Percentiles rank a stretch among this genome's conserved stretches.
Conservation (phyloP, 1,140 invertebrate genomes). For the Heliconius himera region DNA sequence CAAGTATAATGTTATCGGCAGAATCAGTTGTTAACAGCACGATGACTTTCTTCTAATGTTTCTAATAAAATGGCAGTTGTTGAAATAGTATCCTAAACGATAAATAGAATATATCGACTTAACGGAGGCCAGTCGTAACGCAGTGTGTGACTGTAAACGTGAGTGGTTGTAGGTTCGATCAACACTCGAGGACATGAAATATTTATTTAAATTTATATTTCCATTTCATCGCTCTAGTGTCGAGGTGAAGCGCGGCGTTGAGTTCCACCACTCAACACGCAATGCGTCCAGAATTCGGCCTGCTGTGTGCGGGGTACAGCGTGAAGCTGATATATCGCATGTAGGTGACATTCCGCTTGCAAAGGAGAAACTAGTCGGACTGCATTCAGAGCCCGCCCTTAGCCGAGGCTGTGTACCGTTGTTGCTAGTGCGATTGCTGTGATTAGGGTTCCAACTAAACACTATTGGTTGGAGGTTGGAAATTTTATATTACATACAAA, state of each 20-base stretch:
- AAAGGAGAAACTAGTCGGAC: slow-evolving; percentile 74
- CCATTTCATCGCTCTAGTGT: no score
- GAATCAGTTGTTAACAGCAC: not conserved
- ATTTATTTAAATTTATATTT: no score
- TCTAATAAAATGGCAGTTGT: not conserved
- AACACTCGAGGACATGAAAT: no score
- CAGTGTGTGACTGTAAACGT: no score
- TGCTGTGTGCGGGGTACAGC: no score
- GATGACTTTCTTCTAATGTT: not conserved
- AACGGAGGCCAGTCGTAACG: no score
- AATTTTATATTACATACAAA: no score
- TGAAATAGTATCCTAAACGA: slow-evolving; percentile 32
- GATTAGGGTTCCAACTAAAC: slow-evolving; percentile 42
- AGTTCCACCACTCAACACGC: no score
- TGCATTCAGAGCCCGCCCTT: slow-evolving; percentile 72
- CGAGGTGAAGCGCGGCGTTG: no score
- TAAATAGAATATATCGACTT: slow-evolving; percentile 25
- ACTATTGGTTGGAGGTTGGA: no score
- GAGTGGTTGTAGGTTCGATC: no score
- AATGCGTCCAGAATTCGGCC: no score
- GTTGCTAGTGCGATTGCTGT: slow-evolving; percentile 49
- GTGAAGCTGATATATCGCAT: slow-evolving; percentile 45
- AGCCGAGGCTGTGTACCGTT: slow-evolving; percentile 69
- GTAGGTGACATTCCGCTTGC: slow-evolving; percentile 71
- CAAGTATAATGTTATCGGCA: not conserved